phyloP scores from a whole-genome alignment of 2,797 vertebrate genomes.

The Hypotaenidia okinawae region DNA sequence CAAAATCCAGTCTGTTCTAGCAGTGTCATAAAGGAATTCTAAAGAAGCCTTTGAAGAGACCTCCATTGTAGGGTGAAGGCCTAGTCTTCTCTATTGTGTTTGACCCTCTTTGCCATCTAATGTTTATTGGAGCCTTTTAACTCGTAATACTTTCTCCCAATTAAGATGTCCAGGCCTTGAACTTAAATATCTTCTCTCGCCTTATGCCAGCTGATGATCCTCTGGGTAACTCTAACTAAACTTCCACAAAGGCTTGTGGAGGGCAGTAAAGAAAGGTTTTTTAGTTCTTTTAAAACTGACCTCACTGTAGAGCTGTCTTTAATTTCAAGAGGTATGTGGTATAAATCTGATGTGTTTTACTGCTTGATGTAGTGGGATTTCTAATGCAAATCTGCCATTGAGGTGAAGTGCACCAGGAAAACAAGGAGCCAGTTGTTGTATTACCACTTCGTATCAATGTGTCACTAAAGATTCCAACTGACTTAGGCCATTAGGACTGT shows the following conservation, averaged over 20 bases:
- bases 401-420: background rate
- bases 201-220: background rate
- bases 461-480: background rate
- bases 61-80: background rate
- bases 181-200: slow-evolving; percentile 17
- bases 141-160: slow-evolving; percentile 48
- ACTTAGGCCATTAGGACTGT: background rate
- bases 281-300: background rate
- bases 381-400: background rate
- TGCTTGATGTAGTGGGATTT: background rate
- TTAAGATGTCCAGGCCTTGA: slow-evolving; percentile 53
- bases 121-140: slow-evolving; percentile 18
- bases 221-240: background rate
- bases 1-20: background rate
- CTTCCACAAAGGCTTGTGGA: background rate
- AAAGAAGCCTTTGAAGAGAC: background rate
- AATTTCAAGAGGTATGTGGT: background rate
- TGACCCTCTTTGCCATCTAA: background rate
- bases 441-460: background rate
- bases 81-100: background rate
- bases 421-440: background rate
- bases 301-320: background rate
- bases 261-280: background rate
- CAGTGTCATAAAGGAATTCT: background rate
- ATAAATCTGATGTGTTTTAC: background rate